Evolutionary conservation across 2,888 invertebrate species (phyloP).

Genomic region (Drosophila multiciliata): DNA sequence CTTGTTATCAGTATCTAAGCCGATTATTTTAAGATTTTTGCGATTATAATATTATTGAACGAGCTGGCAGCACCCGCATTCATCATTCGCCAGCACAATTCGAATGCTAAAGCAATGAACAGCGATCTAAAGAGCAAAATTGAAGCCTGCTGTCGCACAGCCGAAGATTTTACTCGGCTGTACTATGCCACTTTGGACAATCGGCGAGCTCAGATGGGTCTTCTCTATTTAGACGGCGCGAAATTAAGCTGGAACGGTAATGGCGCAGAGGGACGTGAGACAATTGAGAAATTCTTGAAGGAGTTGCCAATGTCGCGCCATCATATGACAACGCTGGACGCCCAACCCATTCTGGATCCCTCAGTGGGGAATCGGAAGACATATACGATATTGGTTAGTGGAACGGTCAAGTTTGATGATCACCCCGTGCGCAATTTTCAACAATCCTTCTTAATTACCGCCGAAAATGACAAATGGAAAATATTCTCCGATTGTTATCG

Average conservation of each 20-base stretch:
- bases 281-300: constrained; percentile 94
- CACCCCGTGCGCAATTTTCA: constrained; percentile 89
- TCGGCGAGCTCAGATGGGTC: constrained; percentile 92
- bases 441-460: constrained; percentile 95
- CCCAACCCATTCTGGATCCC: constrained; percentile 93
- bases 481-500: constrained; percentile 95
- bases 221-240: constrained; percentile 93
- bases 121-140: constrained; percentile 88
- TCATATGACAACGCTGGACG: constrained; percentile 91
- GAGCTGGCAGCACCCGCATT: background rate
- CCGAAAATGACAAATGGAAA: constrained; percentile 96
- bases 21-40: background rate
- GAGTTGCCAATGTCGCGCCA: constrained; percentile 94
- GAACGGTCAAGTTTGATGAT: constrained; percentile 90
- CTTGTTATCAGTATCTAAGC: background rate
- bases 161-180: constrained; percentile 94
- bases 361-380: constrained; percentile 92
- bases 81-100: background rate
- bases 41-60: background rate
- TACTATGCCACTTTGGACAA: constrained; percentile 96
- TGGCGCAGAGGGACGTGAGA: constrained; percentile 91
- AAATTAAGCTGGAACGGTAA: constrained; percentile 97
- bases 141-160: constrained; percentile 93
- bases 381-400: constrained; percentile 93
- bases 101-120: constrained; percentile 1